A percentile compares a stretch with the other conserved stretches of the same genome.
Evolutionary conservation across 2,888 invertebrate genomes (phyloP).

Genomic region (Lasioglossum malachurum): DNA sequence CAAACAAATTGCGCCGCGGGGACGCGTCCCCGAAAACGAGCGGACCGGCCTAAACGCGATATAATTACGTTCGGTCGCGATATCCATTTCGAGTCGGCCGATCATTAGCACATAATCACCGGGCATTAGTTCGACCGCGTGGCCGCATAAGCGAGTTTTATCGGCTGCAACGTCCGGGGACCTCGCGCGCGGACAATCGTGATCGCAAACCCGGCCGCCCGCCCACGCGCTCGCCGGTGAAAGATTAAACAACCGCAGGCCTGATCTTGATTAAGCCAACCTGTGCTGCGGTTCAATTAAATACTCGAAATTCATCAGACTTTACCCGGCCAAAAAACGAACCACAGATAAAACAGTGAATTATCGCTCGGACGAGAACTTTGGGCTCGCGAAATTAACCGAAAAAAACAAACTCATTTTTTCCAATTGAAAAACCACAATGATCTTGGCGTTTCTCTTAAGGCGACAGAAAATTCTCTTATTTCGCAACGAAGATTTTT

Average conservation of each 20-base stretch:
- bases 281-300: constrained; percentile 15
- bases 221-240: neutral
- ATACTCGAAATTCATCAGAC: constrained; percentile 25
- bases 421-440: neutral
- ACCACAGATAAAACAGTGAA: neutral
- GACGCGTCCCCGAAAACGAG: constrained; percentile 30
- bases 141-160: constrained; percentile 52
- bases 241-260: constrained; percentile 36
- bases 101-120: constrained; percentile 63
- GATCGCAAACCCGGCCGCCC: neutral
- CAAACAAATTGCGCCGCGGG: constrained; percentile 45
- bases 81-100: constrained; percentile 31
- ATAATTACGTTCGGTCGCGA: constrained; percentile 43
- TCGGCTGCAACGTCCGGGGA: constrained; percentile 34
- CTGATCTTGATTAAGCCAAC: constrained; percentile 38
- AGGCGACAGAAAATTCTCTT: too few relatives aligned
- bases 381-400: neutral
- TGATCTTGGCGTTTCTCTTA: neutral
- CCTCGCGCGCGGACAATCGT: constrained; percentile 26
- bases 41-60: constrained; percentile 23
- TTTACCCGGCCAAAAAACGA: neutral
- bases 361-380: neutral
- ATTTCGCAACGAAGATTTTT: neutral
- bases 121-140: constrained; percentile 43
- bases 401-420: neutral